Base-by-base conservation (phyloP, 2,797 vertebrate species). In the Amazona ochrocephala region DNA sequence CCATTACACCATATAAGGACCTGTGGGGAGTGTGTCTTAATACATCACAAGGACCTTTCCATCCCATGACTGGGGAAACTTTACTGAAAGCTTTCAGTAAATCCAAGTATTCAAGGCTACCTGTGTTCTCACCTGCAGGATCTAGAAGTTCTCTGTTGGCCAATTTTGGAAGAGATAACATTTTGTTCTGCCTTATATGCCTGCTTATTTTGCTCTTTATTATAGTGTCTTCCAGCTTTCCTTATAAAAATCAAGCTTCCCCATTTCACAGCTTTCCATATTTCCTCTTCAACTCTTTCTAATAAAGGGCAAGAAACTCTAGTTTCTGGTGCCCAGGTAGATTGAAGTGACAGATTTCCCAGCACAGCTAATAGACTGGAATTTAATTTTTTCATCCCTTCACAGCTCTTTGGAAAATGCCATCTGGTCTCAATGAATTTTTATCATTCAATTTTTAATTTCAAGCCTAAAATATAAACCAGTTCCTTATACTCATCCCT, bases 361-460 rank as follows among this genome's bases (percentile, higher is more conserved):
- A 78, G 93, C 65, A 48, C 54, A 53, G 32, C 68, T 94, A 68
- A 84, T 65, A 86, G 73, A 65, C 45, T 76, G 77, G 73, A 92
- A 94, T 95, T 90, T 87, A 54, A 62, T 48, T 90, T 92, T 89
- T 68, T 88, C n/a, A 66, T 78, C 78, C 74, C 45, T 81, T 87
- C 0, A 2, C 56, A 18, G 65, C 62, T 88, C 80, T 92, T 95
- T 73, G 77, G 89, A 94, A 95, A 96, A 92, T 68, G 90, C 64
- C 92, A 89, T 90, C 94, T 94, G 94, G 66, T 94, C 92, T 56
- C 84, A 81, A 92, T 90, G 92, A 92, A 72, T 90, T 94, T 95
- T 95, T 90, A 93, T 81, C 92, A 96, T 88, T 89, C 53, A 73
- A 37, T 76, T 96, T 90, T 90, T 90, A 96, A 94, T 95, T 96